phyloP scores from a whole-genome alignment of 1,140 invertebrate genomes.

The Bombus pascuorum region DNA sequence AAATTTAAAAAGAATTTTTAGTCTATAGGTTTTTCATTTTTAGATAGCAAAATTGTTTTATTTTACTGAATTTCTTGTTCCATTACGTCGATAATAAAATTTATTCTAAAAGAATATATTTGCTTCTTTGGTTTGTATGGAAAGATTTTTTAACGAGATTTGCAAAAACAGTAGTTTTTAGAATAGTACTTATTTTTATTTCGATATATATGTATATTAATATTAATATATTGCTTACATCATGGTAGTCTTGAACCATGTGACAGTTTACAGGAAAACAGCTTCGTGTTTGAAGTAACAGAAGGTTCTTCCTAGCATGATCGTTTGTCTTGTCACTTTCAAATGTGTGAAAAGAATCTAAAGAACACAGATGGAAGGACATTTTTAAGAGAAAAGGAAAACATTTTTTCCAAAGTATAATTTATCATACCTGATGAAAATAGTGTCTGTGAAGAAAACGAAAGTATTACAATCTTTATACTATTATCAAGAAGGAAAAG shows the following conservation, averaged over 20 bases:
- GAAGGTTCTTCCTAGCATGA: not conserved
- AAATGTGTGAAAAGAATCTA: not conserved
- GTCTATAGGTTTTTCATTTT: too few relatives aligned
- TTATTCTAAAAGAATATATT: not conserved
- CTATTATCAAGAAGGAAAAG: too few relatives aligned
- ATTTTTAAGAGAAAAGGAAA: not conserved
- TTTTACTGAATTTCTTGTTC: too few relatives aligned
- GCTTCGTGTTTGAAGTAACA: not conserved
- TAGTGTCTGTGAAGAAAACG: too few relatives aligned
- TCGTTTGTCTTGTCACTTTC: conserved; percentile 14
- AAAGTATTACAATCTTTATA: too few relatives aligned
- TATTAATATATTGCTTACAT: not conserved
- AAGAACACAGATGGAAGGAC: not conserved
- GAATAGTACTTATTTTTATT: too few relatives aligned
- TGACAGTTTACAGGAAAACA: not conserved
- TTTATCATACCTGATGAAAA: not conserved
- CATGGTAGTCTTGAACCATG: not conserved
- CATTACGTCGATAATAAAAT: not conserved
- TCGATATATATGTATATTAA: not conserved
- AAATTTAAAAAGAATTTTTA: not conserved
- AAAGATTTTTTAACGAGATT: not conserved
- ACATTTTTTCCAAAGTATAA: not conserved
- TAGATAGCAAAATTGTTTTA: too few relatives aligned
- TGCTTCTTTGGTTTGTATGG: not conserved
- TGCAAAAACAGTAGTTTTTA: not conserved